phyloP scores from a whole-genome alignment of 2,888 invertebrate species.

The Hedya salicella region DNA sequence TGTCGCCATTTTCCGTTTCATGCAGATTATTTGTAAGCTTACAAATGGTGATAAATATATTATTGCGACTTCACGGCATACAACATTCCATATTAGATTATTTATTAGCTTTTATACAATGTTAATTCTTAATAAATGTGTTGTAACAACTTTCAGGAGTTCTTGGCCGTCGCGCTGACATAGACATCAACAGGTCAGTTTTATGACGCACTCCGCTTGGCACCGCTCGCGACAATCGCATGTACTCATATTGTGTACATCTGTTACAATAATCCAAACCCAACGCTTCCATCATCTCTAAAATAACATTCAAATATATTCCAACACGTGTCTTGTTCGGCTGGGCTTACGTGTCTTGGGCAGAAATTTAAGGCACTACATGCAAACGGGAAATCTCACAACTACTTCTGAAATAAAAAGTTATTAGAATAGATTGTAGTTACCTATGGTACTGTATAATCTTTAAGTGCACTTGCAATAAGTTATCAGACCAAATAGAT shows the following conservation, averaged over 20 bases:
- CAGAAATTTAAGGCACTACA: too few relatives aligned
- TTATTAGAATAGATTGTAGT: too few relatives aligned
- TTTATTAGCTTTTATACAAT: background rate
- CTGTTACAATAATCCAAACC: constrained; percentile 16
- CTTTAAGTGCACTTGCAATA: too few relatives aligned
- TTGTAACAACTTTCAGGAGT: constrained; percentile 60
- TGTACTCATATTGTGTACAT: constrained; percentile 20
- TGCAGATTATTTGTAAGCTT: too few relatives aligned
- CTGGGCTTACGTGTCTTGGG: too few relatives aligned
- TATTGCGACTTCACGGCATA: background rate
- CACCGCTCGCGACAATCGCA: constrained; percentile 29
- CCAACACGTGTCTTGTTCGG: constrained; percentile 3
- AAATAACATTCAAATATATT: constrained; percentile 48
- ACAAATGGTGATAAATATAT: too few relatives aligned
- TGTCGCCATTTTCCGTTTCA: too few relatives aligned
- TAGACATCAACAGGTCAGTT: constrained; percentile 75
- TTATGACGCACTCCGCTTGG: constrained; percentile 47
- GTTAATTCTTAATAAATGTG: background rate
- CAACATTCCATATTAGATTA: background rate
- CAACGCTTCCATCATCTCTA: constrained; percentile 51
- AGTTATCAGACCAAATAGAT: too few relatives aligned
- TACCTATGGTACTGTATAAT: too few relatives aligned
- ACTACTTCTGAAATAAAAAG: too few relatives aligned
- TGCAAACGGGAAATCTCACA: too few relatives aligned
- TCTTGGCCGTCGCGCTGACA: constrained; percentile 62